phyloP scores from a whole-genome alignment of 2,888 invertebrate genomes.

The Beris chalybata region DNA sequence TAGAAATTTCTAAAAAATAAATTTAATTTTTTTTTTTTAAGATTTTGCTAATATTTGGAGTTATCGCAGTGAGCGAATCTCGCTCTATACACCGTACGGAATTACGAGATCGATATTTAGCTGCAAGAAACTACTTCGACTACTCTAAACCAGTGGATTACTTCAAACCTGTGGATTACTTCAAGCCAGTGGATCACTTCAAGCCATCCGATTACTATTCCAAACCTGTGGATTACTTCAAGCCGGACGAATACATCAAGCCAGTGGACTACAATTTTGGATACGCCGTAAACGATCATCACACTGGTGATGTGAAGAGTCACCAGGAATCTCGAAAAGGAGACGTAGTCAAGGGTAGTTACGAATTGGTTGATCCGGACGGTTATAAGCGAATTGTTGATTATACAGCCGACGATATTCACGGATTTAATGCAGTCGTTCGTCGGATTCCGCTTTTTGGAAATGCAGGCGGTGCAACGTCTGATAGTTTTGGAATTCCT shows the following conservation, averaged over 20 bases:
- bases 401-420: constrained; percentile 54
- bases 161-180: too few relatives aligned
- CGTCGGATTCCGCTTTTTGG: constrained; percentile 42
- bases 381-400: constrained; percentile 55
- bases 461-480: not conserved
- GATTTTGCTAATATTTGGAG: constrained; percentile 11
- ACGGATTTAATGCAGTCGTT: constrained; percentile 57
- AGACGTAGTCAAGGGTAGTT: constrained; percentile 54
- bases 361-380: constrained; percentile 54
- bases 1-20: too few relatives aligned
- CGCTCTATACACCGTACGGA: constrained; percentile 25
- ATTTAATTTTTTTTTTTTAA: not conserved
- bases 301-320: constrained; percentile 54
- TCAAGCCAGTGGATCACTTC: too few relatives aligned
- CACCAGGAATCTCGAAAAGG: constrained; percentile 54
- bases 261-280: constrained; percentile 51
- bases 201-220: not conserved
- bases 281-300: constrained; percentile 49
- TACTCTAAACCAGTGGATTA: too few relatives aligned
- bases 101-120: constrained; percentile 20
- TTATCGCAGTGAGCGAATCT: not conserved
- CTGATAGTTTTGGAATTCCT: not conserved
- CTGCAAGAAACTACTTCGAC: too few relatives aligned
- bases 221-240: not conserved
- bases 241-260: constrained; percentile 40